Evolutionary conservation across 2,888 invertebrate species (phyloP).

Genomic region (Oegoconia quadripuncta): DNA sequence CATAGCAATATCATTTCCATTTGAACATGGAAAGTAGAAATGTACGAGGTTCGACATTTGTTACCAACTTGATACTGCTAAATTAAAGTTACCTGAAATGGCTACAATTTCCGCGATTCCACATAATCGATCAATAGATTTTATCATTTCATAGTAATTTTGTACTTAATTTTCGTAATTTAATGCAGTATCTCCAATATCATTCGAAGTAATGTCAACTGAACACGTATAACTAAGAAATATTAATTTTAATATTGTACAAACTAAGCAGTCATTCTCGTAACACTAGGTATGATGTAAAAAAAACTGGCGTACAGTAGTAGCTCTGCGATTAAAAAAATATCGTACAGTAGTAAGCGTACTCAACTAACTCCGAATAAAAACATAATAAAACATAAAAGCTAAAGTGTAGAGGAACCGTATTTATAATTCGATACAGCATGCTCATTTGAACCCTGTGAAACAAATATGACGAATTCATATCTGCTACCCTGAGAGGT

Average conservation of each 20-base stretch:
- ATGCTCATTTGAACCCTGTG: slow-evolving; percentile 8
- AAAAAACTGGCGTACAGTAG: slow-evolving; percentile 40
- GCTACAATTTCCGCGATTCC: slow-evolving; percentile 13
- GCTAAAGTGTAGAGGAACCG: slow-evolving; percentile 55
- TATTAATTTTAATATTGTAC: slow-evolving; percentile 59
- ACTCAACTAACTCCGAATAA: slow-evolving; percentile 63
- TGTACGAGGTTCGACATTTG: too few relatives aligned
- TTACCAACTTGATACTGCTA: too few relatives aligned
- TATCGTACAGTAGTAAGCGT: slow-evolving; percentile 73
- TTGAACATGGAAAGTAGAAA: too few relatives aligned
- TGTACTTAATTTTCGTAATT: slow-evolving; percentile 18
- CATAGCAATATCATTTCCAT: too few relatives aligned
- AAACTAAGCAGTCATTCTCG: slow-evolving; percentile 77
- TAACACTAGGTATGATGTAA: slow-evolving; percentile 59
- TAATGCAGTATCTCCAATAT: slow-evolving; percentile 38
- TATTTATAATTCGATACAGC: slow-evolving; percentile 44
- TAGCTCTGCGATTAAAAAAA: slow-evolving; percentile 50
- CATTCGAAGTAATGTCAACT: slow-evolving; percentile 37
- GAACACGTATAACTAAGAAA: slow-evolving; percentile 39
- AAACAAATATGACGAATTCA: too few relatives aligned
- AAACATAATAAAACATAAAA: slow-evolving; percentile 55
- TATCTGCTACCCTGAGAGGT: too few relatives aligned
- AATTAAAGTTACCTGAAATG: too few relatives aligned
- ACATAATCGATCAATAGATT: slow-evolving; percentile 26
- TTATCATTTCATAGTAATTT: slow-evolving; percentile 30